Evolutionary conservation across 2,797 vertebrate genomes (phyloP).

Genomic region (Helarctos malayanus): DNA sequence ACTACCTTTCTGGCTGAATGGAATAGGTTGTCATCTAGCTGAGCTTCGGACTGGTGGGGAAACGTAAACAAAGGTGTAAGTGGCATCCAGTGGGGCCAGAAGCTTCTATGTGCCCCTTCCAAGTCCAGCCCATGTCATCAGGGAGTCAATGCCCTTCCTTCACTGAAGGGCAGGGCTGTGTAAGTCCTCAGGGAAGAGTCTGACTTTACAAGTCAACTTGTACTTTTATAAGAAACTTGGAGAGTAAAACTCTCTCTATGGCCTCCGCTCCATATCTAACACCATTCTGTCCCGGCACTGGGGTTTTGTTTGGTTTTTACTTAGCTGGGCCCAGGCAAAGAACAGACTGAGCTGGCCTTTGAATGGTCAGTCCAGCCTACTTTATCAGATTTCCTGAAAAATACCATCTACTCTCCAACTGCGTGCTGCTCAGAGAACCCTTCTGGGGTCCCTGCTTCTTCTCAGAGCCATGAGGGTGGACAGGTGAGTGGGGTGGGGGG

Average conservation of each 20-base stretch:
- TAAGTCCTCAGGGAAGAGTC: no score
- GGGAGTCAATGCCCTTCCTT: not conserved
- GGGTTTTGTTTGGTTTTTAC: not conserved
- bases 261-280: not conserved
- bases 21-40: not conserved
- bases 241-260: not conserved
- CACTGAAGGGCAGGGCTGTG: rapidly evolving
- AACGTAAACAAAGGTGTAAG: not conserved
- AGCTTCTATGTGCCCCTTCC: not conserved
- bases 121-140: not conserved
- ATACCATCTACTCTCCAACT: not conserved
- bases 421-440: not conserved
- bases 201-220: not conserved
- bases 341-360: not conserved
- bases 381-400: not conserved
- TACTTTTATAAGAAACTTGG: not conserved
- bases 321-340: not conserved
- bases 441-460: not conserved
- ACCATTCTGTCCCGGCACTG: not conserved
- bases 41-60: not conserved
- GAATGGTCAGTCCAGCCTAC: not conserved
- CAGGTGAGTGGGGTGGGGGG: not conserved
- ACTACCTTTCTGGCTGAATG: not conserved
- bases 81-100: not conserved
- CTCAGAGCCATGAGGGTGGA: not conserved